Percentiles rank a stretch among this genome's conserved stretches.
Evolutionary conservation across 2,888 invertebrate genomes (phyloP).

Genomic region (Chamaedrilus cognettii): DNA sequence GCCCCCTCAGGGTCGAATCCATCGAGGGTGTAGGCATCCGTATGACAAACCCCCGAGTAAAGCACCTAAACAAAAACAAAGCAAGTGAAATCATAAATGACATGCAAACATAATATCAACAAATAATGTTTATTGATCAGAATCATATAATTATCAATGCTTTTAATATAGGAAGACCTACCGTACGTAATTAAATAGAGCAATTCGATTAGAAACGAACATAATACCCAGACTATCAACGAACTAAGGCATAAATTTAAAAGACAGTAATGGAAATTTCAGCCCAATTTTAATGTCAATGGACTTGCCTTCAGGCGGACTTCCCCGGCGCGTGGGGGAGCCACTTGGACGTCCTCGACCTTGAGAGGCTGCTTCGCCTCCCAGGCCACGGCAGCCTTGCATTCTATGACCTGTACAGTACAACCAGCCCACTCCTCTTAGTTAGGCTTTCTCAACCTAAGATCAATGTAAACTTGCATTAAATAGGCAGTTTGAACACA

Average conservation of each 20-base stretch:
- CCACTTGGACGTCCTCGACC: constrained; percentile 91
- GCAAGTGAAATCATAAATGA: too few relatives aligned
- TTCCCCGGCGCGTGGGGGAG: constrained; percentile 91
- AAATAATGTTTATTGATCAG: too few relatives aligned
- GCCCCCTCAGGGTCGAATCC: constrained; percentile 58
- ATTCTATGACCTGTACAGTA: constrained; percentile 76
- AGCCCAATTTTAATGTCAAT: background rate
- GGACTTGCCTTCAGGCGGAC: constrained; percentile 64
- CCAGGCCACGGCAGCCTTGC: constrained; percentile 97
- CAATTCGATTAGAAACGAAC: too few relatives aligned
- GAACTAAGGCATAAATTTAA: background rate
- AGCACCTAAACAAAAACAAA: constrained; percentile 51
- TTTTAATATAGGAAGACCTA: too few relatives aligned
- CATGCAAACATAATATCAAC: too few relatives aligned
- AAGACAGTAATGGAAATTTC: background rate
- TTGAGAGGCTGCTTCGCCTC: constrained; percentile 83
- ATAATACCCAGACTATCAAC: too few relatives aligned
- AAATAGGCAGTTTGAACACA: too few relatives aligned
- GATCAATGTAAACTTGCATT: too few relatives aligned
- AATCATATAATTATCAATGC: too few relatives aligned
- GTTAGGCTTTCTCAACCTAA: too few relatives aligned
- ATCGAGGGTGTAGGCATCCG: constrained; percentile 63
- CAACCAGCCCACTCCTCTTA: too few relatives aligned
- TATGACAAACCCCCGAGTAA: constrained; percentile 65
- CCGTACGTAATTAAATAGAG: too few relatives aligned